Evolutionary conservation across 2,113 vertebrate genomes (phyloP), one percentile per base, ranked within the genome.

Genomic region (Perognathus longimembris): DNA sequence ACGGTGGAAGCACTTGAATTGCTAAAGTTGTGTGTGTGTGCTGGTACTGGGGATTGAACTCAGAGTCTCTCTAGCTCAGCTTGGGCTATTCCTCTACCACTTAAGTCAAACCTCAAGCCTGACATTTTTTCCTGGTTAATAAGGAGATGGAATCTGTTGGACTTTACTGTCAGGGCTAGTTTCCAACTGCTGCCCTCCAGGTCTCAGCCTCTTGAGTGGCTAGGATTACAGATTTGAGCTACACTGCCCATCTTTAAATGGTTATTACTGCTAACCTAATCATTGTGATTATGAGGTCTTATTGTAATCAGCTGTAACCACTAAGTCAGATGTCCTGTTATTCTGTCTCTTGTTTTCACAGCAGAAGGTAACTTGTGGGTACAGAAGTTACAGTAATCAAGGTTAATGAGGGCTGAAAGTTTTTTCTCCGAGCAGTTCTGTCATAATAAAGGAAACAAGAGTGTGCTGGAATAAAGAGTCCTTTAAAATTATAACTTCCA

Each of bases 281-380:
- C 24, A n/a, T 75, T 87, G 36, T 50, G 76, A 54, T 69, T 88
- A 70, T 87, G 70, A 92, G 34, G 42, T 66, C 30, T 69, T 40
- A 54, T 30, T 3, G 75, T 54, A 54, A 54, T 7, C 4, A 92
- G n/a, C 36, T 81, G 9, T 76, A 70, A 88, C 74, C 92, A 70
- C 74, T 34, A 81, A 85, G 24, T 66, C 61, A 78, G 50, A 54
- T 54, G 50, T 12, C 50, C 15, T 80, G 42, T 71, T 84, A 88
- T 57, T 50, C n/a, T 54, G 14, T 54, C 50, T 34, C 50, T 28
- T 89, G 78, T 76, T 73, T 85, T 63, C 32, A 67, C 50, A 95
- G 80, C 40, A 80, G 66, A 87, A 40, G n/a, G 21, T 78, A 61
- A 54, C 18, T 28, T 92, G 73, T 93, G 4, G 79, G 61, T 18